Percentiles rank a stretch among this genome's conserved stretches.
Conservation (phyloP, 2,113 vertebrate genomes). For the Cheilinus undulatus region DNA sequence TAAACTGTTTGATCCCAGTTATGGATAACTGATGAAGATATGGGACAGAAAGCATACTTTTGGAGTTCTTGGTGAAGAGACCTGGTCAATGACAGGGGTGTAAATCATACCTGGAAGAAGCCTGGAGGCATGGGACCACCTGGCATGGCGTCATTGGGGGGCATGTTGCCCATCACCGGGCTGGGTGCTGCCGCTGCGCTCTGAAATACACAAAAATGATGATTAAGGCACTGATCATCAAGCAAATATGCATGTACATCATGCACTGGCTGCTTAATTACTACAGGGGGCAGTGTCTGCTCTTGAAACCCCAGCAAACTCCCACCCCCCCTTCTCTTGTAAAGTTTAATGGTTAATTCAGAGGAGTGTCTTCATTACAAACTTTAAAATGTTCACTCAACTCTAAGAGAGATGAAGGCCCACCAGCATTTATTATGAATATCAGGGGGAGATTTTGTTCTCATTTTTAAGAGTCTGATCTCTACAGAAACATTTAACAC, state of each 20-base stretch:
- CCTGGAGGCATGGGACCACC: conserved; percentile 87
- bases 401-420: background rate
- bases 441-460: conserved; percentile 27
- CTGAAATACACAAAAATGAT: conserved; percentile 71
- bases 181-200: conserved; percentile 89
- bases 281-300: conserved; percentile 69
- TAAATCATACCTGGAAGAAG: conserved; percentile 89
- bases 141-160: conserved; percentile 88
- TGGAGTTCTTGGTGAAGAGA: background rate
- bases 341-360: conserved; percentile 54
- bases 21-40: background rate
- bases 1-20: too few relatives aligned
- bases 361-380: conserved; percentile 29
- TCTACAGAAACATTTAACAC: background rate
- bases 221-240: conserved; percentile 23
- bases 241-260: background rate
- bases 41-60: background rate
- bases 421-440: background rate
- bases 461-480: background rate
- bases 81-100: conserved; percentile 2
- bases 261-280: conserved; percentile 28
- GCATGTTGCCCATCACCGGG: conserved; percentile 91
- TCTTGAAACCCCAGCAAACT: conserved; percentile 32
- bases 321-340: background rate
- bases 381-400: conserved; percentile 26